Conservation (phyloP, 1,140 invertebrate genomes). For the Eurosta solidaginis region DNA sequence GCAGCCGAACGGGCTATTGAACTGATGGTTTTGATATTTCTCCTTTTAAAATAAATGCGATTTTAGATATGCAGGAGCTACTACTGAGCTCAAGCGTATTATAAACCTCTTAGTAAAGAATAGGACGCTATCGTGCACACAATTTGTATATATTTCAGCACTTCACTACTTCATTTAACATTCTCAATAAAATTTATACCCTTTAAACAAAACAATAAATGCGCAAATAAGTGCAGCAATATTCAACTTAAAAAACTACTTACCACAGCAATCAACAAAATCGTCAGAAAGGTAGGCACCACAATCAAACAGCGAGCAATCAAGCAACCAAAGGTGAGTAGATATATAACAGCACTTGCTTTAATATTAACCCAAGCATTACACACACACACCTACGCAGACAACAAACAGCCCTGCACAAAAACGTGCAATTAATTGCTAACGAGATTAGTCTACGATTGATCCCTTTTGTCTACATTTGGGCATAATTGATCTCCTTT, state of each 20-base stretch:
- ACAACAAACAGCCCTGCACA: no score
- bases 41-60: no score
- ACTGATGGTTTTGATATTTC: no score
- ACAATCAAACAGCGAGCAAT: neutral
- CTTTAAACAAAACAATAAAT: neutral
- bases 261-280: constrained; percentile 16
- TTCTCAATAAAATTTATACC: neutral
- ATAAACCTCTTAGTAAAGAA: no score
- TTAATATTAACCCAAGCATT: no score
- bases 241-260: neutral
- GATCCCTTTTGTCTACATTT: no score
- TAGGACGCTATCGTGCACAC: neutral
- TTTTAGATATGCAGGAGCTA: no score
- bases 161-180: neutral
- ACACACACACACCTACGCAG: neutral
- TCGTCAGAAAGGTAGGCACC: neutral
- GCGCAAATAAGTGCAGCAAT: neutral
- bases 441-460: no score
- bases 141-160: neutral
- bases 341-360: neutral
- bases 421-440: no score
- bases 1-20: no score
- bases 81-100: no score
- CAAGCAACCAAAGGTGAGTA: neutral
- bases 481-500: no score